Conservation (phyloP, 2,113 vertebrate species). For the Pseudonaja textilis region DNA sequence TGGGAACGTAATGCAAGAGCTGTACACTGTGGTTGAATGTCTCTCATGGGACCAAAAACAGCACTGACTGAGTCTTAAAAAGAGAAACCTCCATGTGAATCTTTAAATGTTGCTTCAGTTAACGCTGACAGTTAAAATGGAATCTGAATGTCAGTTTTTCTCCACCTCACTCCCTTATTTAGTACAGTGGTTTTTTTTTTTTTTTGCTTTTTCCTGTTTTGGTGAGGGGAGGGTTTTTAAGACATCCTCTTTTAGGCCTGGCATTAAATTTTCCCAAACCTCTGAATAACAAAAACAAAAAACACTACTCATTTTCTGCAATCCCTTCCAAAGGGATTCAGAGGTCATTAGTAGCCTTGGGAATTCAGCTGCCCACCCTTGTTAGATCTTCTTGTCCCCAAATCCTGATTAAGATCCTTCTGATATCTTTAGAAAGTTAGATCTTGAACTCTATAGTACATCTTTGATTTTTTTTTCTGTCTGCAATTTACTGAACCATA, state of each 20-base stretch:
- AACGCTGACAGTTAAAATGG: background rate
- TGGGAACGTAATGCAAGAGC: background rate
- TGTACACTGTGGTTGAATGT: background rate
- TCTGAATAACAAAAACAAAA: background rate
- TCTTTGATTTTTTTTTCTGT: background rate
- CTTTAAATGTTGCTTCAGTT: background rate
- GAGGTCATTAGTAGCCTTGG: background rate
- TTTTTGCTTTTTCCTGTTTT: background rate
- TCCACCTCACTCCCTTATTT: background rate
- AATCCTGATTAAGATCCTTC: background rate
- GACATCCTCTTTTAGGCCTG: background rate
- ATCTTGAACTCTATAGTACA: background rate
- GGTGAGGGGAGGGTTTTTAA: background rate
- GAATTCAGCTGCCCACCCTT: background rate
- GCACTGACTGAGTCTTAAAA: background rate
- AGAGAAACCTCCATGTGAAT: background rate
- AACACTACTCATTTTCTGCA: background rate
- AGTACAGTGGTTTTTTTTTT: background rate
- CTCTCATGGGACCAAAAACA: background rate
- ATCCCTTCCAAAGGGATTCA: background rate
- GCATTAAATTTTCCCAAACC: background rate
- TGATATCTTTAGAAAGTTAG: background rate
- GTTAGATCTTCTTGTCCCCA: background rate
- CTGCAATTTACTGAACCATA: background rate
- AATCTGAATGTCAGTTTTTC: background rate